Percentiles rank a stretch among this genome's conserved stretches.
Evolutionary conservation across 2,113 vertebrate species (phyloP).

Genomic region (Noctilio leporinus): DNA sequence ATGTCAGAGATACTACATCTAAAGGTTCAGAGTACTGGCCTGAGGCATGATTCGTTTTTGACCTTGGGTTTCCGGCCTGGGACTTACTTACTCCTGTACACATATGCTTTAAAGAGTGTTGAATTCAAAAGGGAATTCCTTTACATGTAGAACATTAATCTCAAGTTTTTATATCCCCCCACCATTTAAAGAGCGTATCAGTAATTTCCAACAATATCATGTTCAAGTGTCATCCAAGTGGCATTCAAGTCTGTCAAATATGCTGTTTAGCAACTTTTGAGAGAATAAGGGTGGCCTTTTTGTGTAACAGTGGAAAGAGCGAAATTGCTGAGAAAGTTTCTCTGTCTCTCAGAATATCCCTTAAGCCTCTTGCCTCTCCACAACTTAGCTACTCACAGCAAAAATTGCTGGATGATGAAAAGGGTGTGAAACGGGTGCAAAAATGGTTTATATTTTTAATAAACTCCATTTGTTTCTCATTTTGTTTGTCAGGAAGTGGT

Average conservation of each 20-base stretch:
- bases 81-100: not conserved
- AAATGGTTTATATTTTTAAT: slow-evolving; percentile 45
- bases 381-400: not conserved
- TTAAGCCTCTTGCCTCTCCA: not conserved
- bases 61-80: not conserved
- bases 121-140: not conserved
- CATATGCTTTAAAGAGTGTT: not conserved
- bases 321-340: not conserved
- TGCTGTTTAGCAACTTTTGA: not conserved
- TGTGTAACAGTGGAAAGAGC: not conserved
- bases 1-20: not conserved
- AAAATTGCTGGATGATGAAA: not conserved
- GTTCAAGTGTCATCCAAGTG: not conserved
- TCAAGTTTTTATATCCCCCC: not conserved
- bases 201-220: not conserved
- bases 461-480: slow-evolving; percentile 1
- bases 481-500: not conserved
- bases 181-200: not conserved
- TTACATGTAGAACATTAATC: not conserved
- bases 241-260: not conserved
- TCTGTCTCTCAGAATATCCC: not conserved
- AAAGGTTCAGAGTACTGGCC: not conserved
- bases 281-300: not conserved
- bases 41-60: not conserved
- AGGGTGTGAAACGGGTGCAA: too few relatives aligned